Evolutionary conservation across 2,113 vertebrate species (phyloP).

Genomic region (mouse (Mus musculus)): DNA sequence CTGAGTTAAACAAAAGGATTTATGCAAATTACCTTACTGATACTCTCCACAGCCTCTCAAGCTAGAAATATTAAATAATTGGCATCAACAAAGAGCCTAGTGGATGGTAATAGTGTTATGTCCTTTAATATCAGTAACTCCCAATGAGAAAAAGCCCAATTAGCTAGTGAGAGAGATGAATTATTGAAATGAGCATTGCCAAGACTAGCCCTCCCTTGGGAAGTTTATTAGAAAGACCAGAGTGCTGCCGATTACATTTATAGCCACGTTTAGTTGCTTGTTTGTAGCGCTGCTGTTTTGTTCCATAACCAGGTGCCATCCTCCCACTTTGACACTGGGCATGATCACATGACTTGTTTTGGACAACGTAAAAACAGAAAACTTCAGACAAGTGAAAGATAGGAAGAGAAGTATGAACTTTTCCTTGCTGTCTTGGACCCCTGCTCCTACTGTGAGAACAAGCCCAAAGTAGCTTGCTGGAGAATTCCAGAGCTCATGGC

Average conservation of each 20-base stretch:
- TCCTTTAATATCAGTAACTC: constrained; percentile 13
- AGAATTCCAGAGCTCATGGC: background rate
- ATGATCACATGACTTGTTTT: background rate
- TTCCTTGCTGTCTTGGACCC: background rate
- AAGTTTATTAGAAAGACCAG: background rate
- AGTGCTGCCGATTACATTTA: background rate
- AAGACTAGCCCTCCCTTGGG: background rate
- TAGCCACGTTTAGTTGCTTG: background rate
- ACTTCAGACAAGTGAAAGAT: background rate
- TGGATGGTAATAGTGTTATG: background rate
- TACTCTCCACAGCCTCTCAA: background rate
- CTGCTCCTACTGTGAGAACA: background rate
- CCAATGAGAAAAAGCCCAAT: background rate
- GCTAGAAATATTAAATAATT: background rate
- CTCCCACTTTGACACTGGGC: background rate
- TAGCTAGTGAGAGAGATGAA: background rate
- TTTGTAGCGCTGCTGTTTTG: background rate
- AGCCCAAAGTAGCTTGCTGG: background rate
- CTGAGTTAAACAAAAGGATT: background rate
- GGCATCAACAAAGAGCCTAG: background rate
- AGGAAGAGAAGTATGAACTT: background rate
- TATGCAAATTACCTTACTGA: background rate
- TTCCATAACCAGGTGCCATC: background rate
- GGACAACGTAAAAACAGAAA: background rate
- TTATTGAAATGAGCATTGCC: background rate